Base-by-base conservation (phyloP, 2,113 vertebrate species). In the Halcyon malimbica region DNA sequence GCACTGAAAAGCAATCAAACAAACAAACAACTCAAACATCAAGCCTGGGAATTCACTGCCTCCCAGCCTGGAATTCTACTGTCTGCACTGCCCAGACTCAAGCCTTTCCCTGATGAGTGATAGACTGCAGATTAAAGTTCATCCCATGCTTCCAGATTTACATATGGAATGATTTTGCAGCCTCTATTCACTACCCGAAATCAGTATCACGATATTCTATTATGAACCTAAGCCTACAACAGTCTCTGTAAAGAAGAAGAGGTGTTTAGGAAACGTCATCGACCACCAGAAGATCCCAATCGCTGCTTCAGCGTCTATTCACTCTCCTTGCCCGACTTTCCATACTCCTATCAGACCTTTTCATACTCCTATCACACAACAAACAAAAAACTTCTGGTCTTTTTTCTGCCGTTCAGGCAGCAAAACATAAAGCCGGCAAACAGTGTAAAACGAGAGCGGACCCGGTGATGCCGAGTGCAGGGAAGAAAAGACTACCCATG, bases 391-490 rank as follows among this genome's bases (percentile, higher is more conserved):
- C 21, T 13, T 5, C 50, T 51, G 13, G 50, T 51, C 50, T 44
- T 25, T 37, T 14, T 56, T 18, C 37, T 13, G 24, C 5, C 2
- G 7, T 9, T 50, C 17, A 23, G 16, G 23, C 9, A 54, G 6
- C 7, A 15, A n/a, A 48, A 17, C 13, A 7, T 4, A 29, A 28
- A 35, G 11, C 14, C 1, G 4, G 8, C 56, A 31, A 1, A 5
- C 0, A 10, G 23, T 1, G 11, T 12, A 37, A 69, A 62, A 12
- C 6, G 10, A 14, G 8, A 5, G 3, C 0, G 5, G 13, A 9
- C 3, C 7, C 2, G 4, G 46, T 4, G 48, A 35, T 3, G 33
- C 17, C 5, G 26, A 37, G 11, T 7, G 26, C 33, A 29, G 33
- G 4, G 29, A 17, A 13, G 10, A 4, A 7, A 29, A 9, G 4